Conservation (phyloP, 2,888 invertebrate genomes). For the Scaptomyza parva region DNA sequence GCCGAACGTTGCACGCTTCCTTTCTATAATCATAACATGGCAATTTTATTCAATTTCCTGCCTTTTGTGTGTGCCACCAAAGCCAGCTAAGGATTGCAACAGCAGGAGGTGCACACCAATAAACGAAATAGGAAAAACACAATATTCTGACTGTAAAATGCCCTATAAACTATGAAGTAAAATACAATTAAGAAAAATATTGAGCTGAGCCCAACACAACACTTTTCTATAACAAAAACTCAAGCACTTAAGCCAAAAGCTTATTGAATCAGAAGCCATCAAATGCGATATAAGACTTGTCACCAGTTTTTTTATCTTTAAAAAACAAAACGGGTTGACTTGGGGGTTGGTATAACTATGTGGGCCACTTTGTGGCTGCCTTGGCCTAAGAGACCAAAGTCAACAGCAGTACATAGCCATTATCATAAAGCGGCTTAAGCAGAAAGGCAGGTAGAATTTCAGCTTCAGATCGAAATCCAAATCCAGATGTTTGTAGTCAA, state of each 20-base stretch:
- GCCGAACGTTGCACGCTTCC: conserved; percentile 56
- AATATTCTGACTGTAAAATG: conserved; percentile 7
- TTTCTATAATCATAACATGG: conserved; percentile 72
- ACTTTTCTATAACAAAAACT: not conserved
- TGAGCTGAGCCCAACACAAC: not conserved
- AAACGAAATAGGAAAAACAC: too few species aligned
- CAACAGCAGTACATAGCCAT: conserved; percentile 7
- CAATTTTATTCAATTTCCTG: conserved; percentile 76
- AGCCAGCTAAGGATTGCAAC: conserved; percentile 23
- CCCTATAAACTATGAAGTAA: conserved; percentile 8
- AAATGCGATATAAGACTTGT: conserved; percentile 2
- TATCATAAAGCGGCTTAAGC: conserved; percentile 46
- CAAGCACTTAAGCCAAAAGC: not conserved
- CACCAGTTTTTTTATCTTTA: conserved; percentile 11
- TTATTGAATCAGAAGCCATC: conserved; percentile 13
- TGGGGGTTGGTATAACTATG: conserved; percentile 13
- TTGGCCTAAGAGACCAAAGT: conserved; percentile 10
- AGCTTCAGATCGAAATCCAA: not conserved
- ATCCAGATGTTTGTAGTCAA: not conserved
- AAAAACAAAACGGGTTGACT: conserved; percentile 15
- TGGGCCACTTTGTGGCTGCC: conserved; percentile 26
- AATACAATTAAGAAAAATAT: not conserved
- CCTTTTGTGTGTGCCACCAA: conserved; percentile 64
- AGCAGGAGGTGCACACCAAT: conserved; percentile 10
- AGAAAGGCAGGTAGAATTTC: not conserved